phyloP scores from a whole-genome alignment of 2,888 invertebrate genomes.

The Seira musarum region DNA sequence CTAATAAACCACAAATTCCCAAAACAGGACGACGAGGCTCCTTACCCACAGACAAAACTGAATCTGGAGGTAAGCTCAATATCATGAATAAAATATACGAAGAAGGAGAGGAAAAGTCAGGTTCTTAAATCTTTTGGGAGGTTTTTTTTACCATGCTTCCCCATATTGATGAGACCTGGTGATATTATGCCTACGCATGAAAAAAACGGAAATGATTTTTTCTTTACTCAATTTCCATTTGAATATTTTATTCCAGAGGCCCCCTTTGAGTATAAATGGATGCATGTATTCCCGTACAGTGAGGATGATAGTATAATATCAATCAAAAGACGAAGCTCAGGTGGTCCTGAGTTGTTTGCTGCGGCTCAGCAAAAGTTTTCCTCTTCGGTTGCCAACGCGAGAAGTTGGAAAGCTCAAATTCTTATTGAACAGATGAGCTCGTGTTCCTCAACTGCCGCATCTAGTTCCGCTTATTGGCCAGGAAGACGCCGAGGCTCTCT shows the following conservation, averaged over 20 bases:
- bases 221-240: conserved; percentile 2
- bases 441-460: conserved; percentile 49
- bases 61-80: conserved; percentile 46
- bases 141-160: background rate
- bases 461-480: conserved; percentile 64
- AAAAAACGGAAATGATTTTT: conserved; percentile 1
- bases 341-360: conserved; percentile 67
- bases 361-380: conserved; percentile 64
- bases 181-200: background rate
- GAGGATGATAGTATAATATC: conserved; percentile 66
- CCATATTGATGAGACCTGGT: background rate
- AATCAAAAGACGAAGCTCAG: conserved; percentile 68
- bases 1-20: conserved; percentile 59
- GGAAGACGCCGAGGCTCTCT: conserved; percentile 68
- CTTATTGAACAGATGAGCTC: conserved; percentile 67
- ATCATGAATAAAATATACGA: background rate
- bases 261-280: conserved; percentile 68
- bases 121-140: background rate
- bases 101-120: background rate
- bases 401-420: conserved; percentile 68
- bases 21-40: conserved; percentile 68
- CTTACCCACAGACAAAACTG: conserved; percentile 62
- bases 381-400: conserved; percentile 55
- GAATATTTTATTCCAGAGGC: conserved; percentile 54
- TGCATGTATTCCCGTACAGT: conserved; percentile 68